Conservation (phyloP, 2,113 vertebrate species). For the Eonycteris spelaea region DNA sequence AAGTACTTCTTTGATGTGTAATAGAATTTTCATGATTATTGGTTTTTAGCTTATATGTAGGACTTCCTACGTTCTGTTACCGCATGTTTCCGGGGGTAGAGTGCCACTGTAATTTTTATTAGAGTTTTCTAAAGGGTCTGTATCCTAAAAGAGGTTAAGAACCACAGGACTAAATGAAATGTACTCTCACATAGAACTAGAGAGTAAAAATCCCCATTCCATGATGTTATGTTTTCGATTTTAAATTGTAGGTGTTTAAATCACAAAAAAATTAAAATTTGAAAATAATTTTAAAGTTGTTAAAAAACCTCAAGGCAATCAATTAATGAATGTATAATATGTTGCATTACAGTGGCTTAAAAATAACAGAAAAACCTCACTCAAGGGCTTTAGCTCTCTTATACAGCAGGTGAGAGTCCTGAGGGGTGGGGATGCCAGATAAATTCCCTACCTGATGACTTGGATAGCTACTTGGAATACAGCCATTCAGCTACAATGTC, state of each 20-base stretch:
- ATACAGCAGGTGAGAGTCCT: not conserved
- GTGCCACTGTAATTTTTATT: not conserved
- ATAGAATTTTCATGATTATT: not conserved
- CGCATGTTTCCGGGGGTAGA: not conserved
- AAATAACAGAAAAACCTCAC: not conserved
- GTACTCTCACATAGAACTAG: not conserved
- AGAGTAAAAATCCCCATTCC: slow-evolving; percentile 7
- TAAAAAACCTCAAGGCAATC: not conserved
- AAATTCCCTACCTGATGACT: not conserved
- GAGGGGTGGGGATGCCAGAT: not conserved
- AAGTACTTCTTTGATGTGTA: not conserved
- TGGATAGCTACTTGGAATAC: not conserved
- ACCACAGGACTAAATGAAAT: not conserved
- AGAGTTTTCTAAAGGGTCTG: not conserved
- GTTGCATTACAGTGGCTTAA: not conserved
- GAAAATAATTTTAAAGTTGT: slow-evolving; percentile 32
- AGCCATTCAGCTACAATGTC: not conserved
- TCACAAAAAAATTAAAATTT: slow-evolving; percentile 20
- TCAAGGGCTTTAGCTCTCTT: not conserved
- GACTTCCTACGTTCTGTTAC: slow-evolving; percentile 2
- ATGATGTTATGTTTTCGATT: not conserved
- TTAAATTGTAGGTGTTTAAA: slow-evolving; percentile 24
- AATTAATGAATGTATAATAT: not conserved
- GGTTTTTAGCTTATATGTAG: not conserved
- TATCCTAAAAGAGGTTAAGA: slow-evolving; percentile 3